Base-by-base conservation (phyloP, 2,888 invertebrate genomes). In the Cryptus armator region DNA sequence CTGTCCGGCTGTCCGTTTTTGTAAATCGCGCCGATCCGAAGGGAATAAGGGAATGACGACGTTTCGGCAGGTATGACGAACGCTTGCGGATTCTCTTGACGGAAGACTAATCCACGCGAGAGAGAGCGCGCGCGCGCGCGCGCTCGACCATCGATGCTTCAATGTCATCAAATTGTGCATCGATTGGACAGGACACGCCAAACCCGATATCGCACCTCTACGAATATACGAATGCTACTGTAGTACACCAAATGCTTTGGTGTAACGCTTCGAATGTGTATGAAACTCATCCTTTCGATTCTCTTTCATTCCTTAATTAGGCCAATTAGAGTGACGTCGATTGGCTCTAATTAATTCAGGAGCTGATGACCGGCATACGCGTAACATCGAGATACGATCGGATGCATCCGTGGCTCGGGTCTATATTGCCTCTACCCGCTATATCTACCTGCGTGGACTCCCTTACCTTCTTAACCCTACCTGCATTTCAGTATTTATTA, bases 251-350 rank as follows among this genome's bases (percentile, higher is more conserved):
- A 56, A 56, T 24, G 56, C 56, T 24, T 37, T 9, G 37, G 19
- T 53, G 10, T 16, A 37, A 32, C 66, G 9, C 24, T 37, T 32
- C 16, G 46, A 24, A 12, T 19, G 43, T 64, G 19, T 12, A 24
- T 56, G 6, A 64, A 70, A 53, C 71, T 46, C 59, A 19, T 44
- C 70, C 44, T 32, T 46, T 24, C 66, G 37, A 56, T 62, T 10
- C 71, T 72, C 64, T 56, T 37, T 64, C 46, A 70, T 89, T 83
- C 87, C 88, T 91, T 91, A 91, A 91, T 91, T 91, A 91, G 89
- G 85, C 89, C 91, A 91, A 91, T 91, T 91, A 91, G 87, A 90
- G 89, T 89, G 89, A 89, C 90, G 90, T 86, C 90, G 89, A 91
- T 90, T 89, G 90, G 86, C 76, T 80, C 88, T 90, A 91, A 91